These are phyloP conservation scores for Macaca mulatta DNA, from an alignment of 2,113 vertebrate genomes.

Conservation along the genomic window DNA sequence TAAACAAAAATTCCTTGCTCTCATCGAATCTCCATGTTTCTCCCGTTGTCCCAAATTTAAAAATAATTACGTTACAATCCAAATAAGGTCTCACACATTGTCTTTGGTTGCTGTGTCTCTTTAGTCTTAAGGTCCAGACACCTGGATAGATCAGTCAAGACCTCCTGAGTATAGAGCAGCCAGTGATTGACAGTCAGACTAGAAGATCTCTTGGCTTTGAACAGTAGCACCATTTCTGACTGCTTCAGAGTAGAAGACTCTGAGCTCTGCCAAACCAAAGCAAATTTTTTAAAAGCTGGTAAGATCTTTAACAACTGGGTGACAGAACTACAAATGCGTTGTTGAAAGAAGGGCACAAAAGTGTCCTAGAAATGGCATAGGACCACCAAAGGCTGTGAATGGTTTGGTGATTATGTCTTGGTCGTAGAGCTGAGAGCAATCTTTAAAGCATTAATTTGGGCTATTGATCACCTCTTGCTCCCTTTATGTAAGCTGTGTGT, in stretches of 20 bases:
- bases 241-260: not conserved
- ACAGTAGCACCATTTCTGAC: not conserved
- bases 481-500: not conserved
- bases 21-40: not conserved
- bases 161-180: not conserved
- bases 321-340: not conserved
- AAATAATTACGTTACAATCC: slow-evolving; percentile 3
- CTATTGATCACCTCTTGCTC: not conserved
- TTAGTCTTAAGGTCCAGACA: not conserved
- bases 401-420: not conserved
- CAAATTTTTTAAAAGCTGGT: not conserved
- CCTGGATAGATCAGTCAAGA: not conserved
- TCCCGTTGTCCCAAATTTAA: not conserved
- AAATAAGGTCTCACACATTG: not conserved
- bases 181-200: not conserved
- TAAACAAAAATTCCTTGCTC: not conserved
- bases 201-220: not conserved
- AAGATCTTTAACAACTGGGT: not conserved
- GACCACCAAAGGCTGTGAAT: not conserved
- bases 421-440: not conserved
- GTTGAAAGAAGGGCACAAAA: not conserved
- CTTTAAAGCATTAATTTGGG: not conserved
- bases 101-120: not conserved
- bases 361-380: not conserved
- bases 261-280: not conserved